Evolutionary conservation across 2,113 vertebrate species (phyloP), one percentile per base, ranked within the genome.

Genomic region (Corvus cornix): DNA sequence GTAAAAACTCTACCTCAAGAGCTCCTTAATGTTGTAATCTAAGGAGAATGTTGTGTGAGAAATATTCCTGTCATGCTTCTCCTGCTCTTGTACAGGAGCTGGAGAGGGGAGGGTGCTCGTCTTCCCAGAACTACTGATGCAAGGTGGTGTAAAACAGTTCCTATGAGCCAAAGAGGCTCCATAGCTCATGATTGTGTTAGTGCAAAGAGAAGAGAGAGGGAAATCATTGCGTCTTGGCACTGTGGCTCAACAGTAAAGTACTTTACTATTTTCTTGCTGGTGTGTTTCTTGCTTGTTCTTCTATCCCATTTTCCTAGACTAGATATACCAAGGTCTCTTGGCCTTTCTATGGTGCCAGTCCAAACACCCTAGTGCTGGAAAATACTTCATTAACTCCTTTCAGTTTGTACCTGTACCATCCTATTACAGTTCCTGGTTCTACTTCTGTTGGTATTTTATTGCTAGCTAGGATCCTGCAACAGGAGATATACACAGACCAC

Each of bases 371-470:
- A 44, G 51, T 89, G 75, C 59, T 51, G 46, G 60, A 56, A 95
- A 85, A 94, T 77, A 95, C 91, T 97, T 97, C 31, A 82, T 77
- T 94, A 81, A 43, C 53, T 95, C 84, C 68, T 87, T 95, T 92
- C 44, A 93, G 75, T 96, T 62, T 95, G 90, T 70, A 80, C 63
- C 59, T 90, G 16, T 63, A 31, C 23, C 51, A 24, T 76, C 63
- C 84, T 76, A 33, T 46, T 90, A 13, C 21, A 67, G 31, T 20
- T 91, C 35, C 27, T 60, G 46, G 24, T 46, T 51, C 22, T 43
- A 39, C 17, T 51, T 90, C 67, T 79, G 37, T 52, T 70, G 63
- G n/a, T 49, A 53, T 94, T 92, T 85, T 94, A 92, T 86, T 80
- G 79, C 72, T 86, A 60, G 43, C 46, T 67, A 49, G 67, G 55